phyloP scores from a whole-genome alignment of 2,113 vertebrate species.

The Myotis yumanensis region DNA sequence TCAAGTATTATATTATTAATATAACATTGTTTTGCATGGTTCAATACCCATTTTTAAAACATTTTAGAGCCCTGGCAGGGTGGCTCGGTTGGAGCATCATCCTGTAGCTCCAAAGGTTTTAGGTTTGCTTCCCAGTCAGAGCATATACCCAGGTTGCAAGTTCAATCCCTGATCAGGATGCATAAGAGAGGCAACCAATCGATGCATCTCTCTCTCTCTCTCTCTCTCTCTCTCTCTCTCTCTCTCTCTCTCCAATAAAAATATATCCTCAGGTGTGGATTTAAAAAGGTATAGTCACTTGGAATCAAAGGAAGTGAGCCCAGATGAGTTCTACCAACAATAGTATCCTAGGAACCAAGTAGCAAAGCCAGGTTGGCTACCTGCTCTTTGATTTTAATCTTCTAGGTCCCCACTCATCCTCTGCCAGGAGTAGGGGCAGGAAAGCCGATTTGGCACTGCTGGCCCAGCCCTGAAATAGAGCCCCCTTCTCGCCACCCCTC shows the following conservation, averaged over 20 bases:
- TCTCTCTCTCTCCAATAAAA: neutral
- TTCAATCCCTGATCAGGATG: neutral
- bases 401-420: neutral
- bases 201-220: neutral
- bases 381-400: constrained; percentile 4
- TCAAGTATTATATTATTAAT: neutral
- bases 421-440: neutral
- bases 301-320: neutral
- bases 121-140: neutral
- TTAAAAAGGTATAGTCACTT: neutral
- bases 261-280: neutral
- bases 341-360: neutral
- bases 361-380: neutral
- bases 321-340: neutral
- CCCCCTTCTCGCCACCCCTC: neutral
- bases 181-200: neutral
- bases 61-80: neutral
- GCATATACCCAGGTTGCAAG: neutral
- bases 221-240: neutral
- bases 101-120: neutral
- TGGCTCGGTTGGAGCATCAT: neutral
- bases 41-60: neutral
- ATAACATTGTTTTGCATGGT: neutral
- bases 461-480: neutral
- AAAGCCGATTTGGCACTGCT: neutral